Conservation (phyloP, 2,113 vertebrate species). For the Podarcis muralis region DNA sequence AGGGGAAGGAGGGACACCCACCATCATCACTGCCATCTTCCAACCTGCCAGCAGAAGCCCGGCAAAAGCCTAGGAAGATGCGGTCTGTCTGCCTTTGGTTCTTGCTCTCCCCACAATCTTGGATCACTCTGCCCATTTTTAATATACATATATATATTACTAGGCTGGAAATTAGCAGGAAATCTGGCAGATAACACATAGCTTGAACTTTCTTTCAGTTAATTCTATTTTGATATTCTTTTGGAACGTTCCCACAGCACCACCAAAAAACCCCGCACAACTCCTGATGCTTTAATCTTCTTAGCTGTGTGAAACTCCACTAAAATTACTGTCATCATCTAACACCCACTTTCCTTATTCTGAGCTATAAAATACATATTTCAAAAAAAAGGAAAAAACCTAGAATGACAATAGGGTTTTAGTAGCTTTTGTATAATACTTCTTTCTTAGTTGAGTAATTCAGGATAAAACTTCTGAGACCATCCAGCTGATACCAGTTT, state of each 20-base stretch:
- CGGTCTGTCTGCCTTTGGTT: not conserved
- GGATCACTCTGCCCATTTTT: not conserved
- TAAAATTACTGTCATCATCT: constrained; percentile 61
- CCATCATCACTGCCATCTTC: not conserved
- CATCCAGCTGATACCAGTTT: constrained; percentile 43
- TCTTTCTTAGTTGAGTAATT: constrained; percentile 41
- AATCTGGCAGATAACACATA: constrained; percentile 21
- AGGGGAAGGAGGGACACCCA: too few species aligned
- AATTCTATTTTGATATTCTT: not conserved
- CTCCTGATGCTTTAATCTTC: constrained; percentile 37
- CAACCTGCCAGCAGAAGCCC: not conserved
- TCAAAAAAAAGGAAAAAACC: not conserved
- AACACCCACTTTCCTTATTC: constrained; percentile 59
- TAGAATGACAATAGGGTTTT: constrained; percentile 57
- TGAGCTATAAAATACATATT: constrained; percentile 41
- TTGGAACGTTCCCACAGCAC: constrained; percentile 13
- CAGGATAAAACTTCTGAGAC: constrained; percentile 43
- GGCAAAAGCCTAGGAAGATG: not conserved
- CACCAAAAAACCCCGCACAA: not conserved
- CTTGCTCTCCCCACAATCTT: not conserved
- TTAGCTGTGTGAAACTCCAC: constrained; percentile 28
- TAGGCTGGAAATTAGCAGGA: constrained; percentile 34
- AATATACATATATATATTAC: not conserved
- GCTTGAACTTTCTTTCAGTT: constrained; percentile 5
- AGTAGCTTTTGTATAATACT: constrained; percentile 49